Evolutionary conservation across 2,888 invertebrate species (phyloP), one percentile per base, ranked within the genome.

Genomic region (Neocrepidodera transversa): DNA sequence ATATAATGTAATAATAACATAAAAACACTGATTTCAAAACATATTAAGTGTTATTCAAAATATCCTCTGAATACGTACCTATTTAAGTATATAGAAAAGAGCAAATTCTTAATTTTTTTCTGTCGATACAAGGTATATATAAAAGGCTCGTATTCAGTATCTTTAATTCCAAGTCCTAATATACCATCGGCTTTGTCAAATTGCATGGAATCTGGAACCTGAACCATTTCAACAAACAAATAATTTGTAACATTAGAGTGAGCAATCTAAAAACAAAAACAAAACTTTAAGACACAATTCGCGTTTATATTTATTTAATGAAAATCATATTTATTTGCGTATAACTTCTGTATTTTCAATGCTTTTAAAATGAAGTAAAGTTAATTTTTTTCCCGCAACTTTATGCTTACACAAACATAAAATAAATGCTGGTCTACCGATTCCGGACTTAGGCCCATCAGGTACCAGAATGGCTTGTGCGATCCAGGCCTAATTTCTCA

Each of bases 71-170:
- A 38, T 17, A 40, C 35, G 42, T 76, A 87, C 88, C 87, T 83
- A 77, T 87, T 88, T 62, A 91, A 79, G 77, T 86, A 90, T 71
- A 91, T 85, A 2, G 89, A 87, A 76, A 90, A 90, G 36, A 89
- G 75, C 2, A 85, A 82, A 43, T 81, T 71, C 18, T 72, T 67
- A 40, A 84, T 79, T 20, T 79, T 71, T 1, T 76, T 73, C 72
- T 89, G 87, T 11, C 78, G 74, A 3, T 86, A 73, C 78, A 90
- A 82, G 70, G 85, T 86, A 74, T 87, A 83, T 76, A 91, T 87
- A 50, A 88, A 86, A 10, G 90, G 87, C 36, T 80, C 78, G 5
- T 86, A 85, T 32, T 80, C 77, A 63, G 83, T 82, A 13, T 84
- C 80, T 62, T 80, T 77, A 68, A 84, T 85, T 1, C 83, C 87